Evolutionary conservation across 2,888 invertebrate genomes (phyloP), one percentile per base, ranked within the genome.

Genomic region (Pristionchus maxplancki): DNA sequence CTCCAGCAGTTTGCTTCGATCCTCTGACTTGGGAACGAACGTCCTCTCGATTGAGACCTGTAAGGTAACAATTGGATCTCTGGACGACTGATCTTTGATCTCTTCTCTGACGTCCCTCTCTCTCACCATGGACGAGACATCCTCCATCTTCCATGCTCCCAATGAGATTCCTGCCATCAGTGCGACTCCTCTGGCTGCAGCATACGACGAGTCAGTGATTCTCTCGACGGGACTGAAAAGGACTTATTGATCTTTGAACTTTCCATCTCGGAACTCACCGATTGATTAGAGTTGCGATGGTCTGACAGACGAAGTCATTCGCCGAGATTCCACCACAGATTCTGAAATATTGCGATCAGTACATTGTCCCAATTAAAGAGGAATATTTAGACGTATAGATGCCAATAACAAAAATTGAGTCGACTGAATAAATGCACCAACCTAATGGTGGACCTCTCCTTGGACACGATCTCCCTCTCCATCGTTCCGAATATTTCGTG

Each of bases 261-360:
- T 40, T 40, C 40, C 28, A 20, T 78, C n/a, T 0, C 24, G 31
- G 6, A n/a, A 62, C 62, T 58, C 6, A 84, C 84, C 84, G 84
- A 62, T 84, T 62, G 84, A 97, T 97, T 88, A 98, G 95, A 95
- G 98, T 97, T 0, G 98, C 96, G 91, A 98, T 96, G 89, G 97
- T 95, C 95, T 98, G 98, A 92, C 97, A 96, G 74, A 98, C 96
- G 94, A 98, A 98, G 95, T 98, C 97, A 95, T 98, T 98, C 90
- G 96, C 96, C 0, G 98, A 97, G n/a, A 98, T 98, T n/a, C 98
- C 98, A 4, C 98, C 98, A 95, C 98, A 97, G 89, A 97, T 96
- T 94, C 98, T 98, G 95, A 13, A 85, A 78, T 44, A n/a, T n/a
- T n/a, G n/a, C n/a, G 44, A 44, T 44, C 6, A 44, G 8, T 44